Evolutionary conservation across 2,113 vertebrate genomes (phyloP).

Genomic region (Xyliphius kryptos): DNA sequence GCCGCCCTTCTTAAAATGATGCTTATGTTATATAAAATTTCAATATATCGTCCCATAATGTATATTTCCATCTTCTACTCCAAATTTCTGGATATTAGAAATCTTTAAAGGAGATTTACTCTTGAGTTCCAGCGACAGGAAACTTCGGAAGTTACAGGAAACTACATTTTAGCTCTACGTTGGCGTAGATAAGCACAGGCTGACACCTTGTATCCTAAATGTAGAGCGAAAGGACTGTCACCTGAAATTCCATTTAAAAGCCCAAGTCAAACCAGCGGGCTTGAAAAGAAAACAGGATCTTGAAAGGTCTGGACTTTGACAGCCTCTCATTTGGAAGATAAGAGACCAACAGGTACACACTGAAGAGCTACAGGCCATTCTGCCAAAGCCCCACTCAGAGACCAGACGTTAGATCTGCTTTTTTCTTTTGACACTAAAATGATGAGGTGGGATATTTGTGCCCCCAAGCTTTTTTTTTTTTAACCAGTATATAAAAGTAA

Average conservation of each 20-base stretch:
- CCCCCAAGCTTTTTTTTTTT: background rate
- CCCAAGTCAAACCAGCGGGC: background rate
- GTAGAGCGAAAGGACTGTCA: background rate
- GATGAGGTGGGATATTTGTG: slow-evolving; percentile 7
- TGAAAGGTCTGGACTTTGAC: slow-evolving; percentile 14
- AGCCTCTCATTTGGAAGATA: slow-evolving; percentile 31
- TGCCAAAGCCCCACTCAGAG: slow-evolving; percentile 15
- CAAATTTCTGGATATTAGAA: no score
- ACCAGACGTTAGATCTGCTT: no score
- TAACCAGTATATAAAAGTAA: background rate
- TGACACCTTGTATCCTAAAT: background rate
- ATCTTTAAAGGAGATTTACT: no score
- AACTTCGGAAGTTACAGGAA: background rate
- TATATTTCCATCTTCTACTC: no score
- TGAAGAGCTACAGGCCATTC: no score
- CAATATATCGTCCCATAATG: no score
- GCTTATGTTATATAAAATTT: no score
- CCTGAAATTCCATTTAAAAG: background rate
- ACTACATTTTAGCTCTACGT: background rate
- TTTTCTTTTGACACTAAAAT: slow-evolving; percentile 5
- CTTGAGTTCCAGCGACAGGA: no score
- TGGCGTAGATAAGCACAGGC: background rate
- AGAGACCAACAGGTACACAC: slow-evolving; percentile 17
- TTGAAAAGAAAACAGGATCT: slow-evolving; percentile 13
- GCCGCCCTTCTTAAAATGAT: no score